These are phyloP conservation scores for Thereva unica DNA, from an alignment of 2,888 invertebrate species.

Conservation along the genomic window DNA sequence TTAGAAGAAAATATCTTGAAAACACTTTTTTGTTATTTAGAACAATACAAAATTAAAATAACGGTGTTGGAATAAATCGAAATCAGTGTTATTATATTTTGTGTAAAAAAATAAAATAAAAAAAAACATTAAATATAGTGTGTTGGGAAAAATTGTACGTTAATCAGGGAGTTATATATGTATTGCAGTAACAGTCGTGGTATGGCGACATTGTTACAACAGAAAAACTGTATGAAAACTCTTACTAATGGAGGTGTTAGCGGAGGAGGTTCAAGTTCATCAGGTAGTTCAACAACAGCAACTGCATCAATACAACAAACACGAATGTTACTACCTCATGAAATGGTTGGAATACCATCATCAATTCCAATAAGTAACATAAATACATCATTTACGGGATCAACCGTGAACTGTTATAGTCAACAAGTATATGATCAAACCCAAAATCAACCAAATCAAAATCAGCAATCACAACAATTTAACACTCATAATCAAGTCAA, in stretches of 20 bases:
- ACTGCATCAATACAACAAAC: conserved; percentile 35
- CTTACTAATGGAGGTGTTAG: conserved; percentile 65
- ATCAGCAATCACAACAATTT: conserved; percentile 30
- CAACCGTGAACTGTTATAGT: conserved; percentile 19
- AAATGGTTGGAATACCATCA: conserved; percentile 55
- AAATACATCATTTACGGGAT: conserved; percentile 16
- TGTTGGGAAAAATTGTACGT: conserved; percentile 4
- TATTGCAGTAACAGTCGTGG: conserved; percentile 51
- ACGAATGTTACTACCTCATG: conserved; percentile 53
- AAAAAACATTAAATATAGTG: conserved; percentile 2
- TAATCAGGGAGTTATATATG: conserved; percentile 43
- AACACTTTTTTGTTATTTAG: not conserved
- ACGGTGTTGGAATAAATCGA: conserved; percentile 2
- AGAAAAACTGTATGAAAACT: conserved; percentile 80
- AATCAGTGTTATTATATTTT: conserved; percentile 23
- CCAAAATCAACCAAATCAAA: conserved; percentile 30
- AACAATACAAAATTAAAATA: conserved; percentile 7
- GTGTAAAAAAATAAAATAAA: conserved; percentile 8
- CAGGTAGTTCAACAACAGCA: conserved; percentile 39
- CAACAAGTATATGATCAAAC: conserved; percentile 43
- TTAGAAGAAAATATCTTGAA: conserved; percentile 7
- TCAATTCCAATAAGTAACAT: conserved; percentile 22
- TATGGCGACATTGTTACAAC: conserved; percentile 84
- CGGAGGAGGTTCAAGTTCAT: conserved; percentile 32
- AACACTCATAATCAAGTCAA: conserved; percentile 37